Conservation (phyloP, 2,113 vertebrate species). For the Grammomys surdaster region DNA sequence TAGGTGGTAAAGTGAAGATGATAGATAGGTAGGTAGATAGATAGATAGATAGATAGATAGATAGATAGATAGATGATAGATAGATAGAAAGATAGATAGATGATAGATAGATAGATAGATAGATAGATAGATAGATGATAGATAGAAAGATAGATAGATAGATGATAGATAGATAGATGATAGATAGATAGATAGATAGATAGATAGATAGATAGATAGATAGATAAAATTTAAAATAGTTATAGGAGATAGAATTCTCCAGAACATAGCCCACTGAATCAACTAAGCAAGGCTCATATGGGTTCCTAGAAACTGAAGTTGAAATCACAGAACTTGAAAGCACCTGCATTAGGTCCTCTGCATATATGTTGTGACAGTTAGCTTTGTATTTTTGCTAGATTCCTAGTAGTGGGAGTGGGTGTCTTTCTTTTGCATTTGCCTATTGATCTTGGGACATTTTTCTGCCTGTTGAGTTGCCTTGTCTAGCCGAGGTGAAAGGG, state of each 20-base stretch:
- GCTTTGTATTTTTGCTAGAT: background rate
- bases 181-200: too few species aligned
- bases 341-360: background rate
- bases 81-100: too few species aligned
- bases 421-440: background rate
- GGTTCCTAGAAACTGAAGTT: background rate
- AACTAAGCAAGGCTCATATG: background rate
- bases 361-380: background rate
- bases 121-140: too few species aligned
- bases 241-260: background rate
- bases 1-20: too few species aligned
- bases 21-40: too few species aligned
- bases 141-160: too few species aligned
- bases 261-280: background rate
- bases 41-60: too few species aligned
- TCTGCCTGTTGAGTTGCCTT: background rate
- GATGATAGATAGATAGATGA: too few species aligned
- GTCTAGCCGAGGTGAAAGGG: background rate
- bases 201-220: too few species aligned
- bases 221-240: too few species aligned
- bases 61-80: too few species aligned
- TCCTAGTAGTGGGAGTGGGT: background rate
- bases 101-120: too few species aligned
- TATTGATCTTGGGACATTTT: background rate
- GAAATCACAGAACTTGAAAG: background rate